Evolutionary conservation across 2,888 invertebrate genomes (phyloP).

Genomic region (Mesochorus sp.): DNA sequence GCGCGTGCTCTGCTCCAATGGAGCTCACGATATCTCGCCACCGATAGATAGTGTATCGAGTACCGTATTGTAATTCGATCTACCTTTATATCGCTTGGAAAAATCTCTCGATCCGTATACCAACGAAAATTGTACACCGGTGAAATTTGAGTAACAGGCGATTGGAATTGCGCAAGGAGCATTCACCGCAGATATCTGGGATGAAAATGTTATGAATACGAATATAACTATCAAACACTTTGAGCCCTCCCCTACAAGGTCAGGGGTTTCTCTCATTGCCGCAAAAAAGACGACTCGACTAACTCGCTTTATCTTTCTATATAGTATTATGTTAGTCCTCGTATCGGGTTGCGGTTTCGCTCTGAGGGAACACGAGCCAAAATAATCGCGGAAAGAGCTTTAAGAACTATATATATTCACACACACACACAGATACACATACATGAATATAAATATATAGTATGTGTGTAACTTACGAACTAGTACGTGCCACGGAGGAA

Average conservation of each 20-base stretch:
- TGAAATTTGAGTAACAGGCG: slow-evolving; percentile 41
- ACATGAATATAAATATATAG: neutral
- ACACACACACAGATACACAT: too few species aligned
- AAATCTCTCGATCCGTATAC: slow-evolving; percentile 35
- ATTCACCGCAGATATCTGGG: neutral
- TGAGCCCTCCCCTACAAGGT: too few species aligned
- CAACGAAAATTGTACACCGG: slow-evolving; percentile 12
- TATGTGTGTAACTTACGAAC: neutral
- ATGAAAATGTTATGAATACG: neutral
- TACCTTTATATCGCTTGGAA: slow-evolving; percentile 40
- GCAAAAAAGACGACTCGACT: neutral
- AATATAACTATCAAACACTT: neutral
- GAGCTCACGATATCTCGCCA: slow-evolving; percentile 49
- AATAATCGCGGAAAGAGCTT: slow-evolving; percentile 35
- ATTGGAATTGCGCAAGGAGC: neutral
- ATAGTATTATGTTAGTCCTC: neutral
- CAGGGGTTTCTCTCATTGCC: neutral
- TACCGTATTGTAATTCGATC: slow-evolving; percentile 62
- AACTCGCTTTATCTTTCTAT: neutral
- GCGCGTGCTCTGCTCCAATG: neutral
- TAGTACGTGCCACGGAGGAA: slow-evolving; percentile 48
- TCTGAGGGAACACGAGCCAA: neutral
- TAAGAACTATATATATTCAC: neutral
- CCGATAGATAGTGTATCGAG: slow-evolving; percentile 35
- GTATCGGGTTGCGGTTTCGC: neutral